Base-by-base conservation (phyloP, 2,797 vertebrate species). In the Myripristis jacobus region DNA sequence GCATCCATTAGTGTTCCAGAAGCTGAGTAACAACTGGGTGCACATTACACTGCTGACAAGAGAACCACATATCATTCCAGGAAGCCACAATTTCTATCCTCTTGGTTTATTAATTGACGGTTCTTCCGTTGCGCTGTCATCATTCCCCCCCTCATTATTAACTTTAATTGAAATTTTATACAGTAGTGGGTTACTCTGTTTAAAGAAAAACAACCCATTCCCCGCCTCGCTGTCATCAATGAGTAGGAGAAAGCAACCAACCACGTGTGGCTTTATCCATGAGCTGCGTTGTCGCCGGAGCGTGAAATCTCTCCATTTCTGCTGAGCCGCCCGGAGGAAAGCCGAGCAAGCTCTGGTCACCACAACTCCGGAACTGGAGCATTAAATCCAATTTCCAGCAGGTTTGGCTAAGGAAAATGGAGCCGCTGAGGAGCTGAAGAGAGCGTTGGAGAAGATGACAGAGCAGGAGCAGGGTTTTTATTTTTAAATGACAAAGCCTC, bases 311-410 rank as follows among this genome's bases (percentile, higher is more conserved):
- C 67, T 74, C 73, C 50, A 25, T 89, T 90, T 85, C 80, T 83
- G 70, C 83, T 55, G 84, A 88, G 85, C 81, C 8, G 81, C 88
- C 82, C 48, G 2, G 34, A 86, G 89, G 88, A 85, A 75, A 71
- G 75, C 65, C 12, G 62, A 67, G 76, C 51, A n/a, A 74, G 73
- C 85, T 76, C 69, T 56, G 75, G 78, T 83, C 36, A 10, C 75
- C 29, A 22, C 70, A n/a, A 75, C 82, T 78, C 79, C 22, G 86
- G 80, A 93, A 93, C 80, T 92, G 85, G 92, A 91, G 92, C 92
- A 90, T 92, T 92, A 91, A 92, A 93, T 91, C 86, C 73, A 83
- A 86, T 91, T 92, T 92, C 85, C 86, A 88, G 81, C 83, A 88
- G 88, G 79, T 88, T 87, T 81, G 71, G 72, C 73, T 77, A 21